Evolutionary conservation across 2,888 invertebrate genomes (phyloP).

Genomic region (Erebia palarica): DNA sequence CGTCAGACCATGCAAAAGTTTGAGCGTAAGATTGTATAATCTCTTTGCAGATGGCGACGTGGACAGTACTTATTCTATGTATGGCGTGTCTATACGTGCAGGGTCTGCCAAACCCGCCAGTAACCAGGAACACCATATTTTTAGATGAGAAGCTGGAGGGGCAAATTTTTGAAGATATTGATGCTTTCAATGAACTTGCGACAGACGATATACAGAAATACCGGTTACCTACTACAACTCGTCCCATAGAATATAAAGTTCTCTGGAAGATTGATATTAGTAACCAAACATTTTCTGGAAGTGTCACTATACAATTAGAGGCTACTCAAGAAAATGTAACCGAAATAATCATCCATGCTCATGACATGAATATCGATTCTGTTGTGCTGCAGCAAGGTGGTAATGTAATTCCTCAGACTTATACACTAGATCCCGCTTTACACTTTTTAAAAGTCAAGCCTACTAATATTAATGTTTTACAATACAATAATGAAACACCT

Average conservation of each 20-base stretch:
- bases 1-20: too few relatives aligned
- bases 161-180: conserved; percentile 56
- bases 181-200: conserved; percentile 16
- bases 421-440: conserved; percentile 44
- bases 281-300: conserved; percentile 58
- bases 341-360: conserved; percentile 64
- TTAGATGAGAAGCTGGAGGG: conserved; percentile 66
- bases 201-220: conserved; percentile 50
- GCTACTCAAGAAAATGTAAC: conserved; percentile 56
- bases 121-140: conserved; percentile 65
- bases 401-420: conserved; percentile 37
- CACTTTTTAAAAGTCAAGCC: conserved; percentile 58
- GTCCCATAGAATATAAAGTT: conserved; percentile 78
- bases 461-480: conserved; percentile 44
- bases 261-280: conserved; percentile 68
- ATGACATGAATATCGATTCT: conserved; percentile 56
- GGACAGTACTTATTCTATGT: conserved; percentile 52
- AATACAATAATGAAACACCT: conserved; percentile 46
- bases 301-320: conserved; percentile 58
- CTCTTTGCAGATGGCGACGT: conserved; percentile 62
- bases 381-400: conserved; percentile 64
- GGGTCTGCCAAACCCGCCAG: conserved; percentile 51
- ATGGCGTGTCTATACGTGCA: conserved; percentile 50
- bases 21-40: too few relatives aligned
- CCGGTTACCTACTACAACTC: conserved; percentile 75